These are phyloP conservation scores for Crotalus helleri DNA, from an alignment of 2,113 vertebrate species.

Conservation along the genomic window DNA sequence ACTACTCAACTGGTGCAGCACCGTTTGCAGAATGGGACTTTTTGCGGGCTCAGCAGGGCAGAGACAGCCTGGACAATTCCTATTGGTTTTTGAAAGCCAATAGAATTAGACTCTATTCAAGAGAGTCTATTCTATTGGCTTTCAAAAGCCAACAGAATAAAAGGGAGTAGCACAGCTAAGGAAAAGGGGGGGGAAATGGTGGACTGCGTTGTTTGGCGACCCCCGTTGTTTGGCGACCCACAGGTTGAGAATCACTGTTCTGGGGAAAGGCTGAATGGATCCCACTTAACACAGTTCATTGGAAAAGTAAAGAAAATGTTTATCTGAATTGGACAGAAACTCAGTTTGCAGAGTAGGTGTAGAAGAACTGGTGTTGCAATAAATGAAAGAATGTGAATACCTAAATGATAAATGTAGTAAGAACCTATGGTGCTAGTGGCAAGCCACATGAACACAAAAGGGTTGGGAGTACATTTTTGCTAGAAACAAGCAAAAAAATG, in stretches of 20 bases:
- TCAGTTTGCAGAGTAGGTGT: neutral
- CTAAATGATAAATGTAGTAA: neutral
- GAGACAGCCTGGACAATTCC: too few relatives aligned
- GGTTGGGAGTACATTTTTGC: neutral
- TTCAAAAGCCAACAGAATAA: too few relatives aligned
- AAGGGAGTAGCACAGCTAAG: too few relatives aligned
- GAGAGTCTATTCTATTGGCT: too few relatives aligned
- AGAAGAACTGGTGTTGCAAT: neutral
- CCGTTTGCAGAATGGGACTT: too few relatives aligned
- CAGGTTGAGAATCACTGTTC: neutral
- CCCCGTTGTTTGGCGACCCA: too few relatives aligned
- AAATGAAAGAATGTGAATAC: neutral
- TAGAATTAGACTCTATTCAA: too few relatives aligned
- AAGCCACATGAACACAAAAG: neutral
- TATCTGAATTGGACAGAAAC: neutral
- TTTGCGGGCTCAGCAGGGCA: too few relatives aligned
- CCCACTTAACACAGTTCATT: neutral
- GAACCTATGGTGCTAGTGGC: neutral
- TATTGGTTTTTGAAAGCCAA: too few relatives aligned
- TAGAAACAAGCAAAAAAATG: neutral
- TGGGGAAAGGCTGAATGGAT: neutral
- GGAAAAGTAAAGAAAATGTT: neutral
- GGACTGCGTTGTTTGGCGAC: too few relatives aligned
- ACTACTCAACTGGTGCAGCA: too few relatives aligned
- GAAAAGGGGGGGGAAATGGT: too few relatives aligned